Percentiles rank a stretch among this genome's conserved stretches.
phyloP scores from a whole-genome alignment of 2,797 vertebrate genomes.

The Serranus cabrilla region DNA sequence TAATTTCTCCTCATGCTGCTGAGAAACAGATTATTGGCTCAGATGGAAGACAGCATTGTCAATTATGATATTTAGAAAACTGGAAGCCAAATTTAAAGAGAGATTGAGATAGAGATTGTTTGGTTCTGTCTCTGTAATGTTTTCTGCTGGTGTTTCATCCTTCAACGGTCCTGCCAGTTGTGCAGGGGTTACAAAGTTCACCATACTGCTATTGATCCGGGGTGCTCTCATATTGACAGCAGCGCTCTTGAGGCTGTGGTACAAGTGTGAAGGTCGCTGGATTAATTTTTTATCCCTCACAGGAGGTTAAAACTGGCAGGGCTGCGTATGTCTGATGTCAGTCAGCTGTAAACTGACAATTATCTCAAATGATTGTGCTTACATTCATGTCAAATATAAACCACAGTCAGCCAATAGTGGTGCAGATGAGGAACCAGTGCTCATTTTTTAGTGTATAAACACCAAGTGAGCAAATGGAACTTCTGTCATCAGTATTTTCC shows the following conservation, averaged over 20 bases:
- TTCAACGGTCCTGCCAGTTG: slow-evolving; percentile 2
- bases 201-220: slow-evolving; percentile 62
- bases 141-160: not conserved
- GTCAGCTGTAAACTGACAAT: slow-evolving; percentile 63
- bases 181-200: slow-evolving; percentile 46
- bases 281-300: slow-evolving; percentile 47
- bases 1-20: slow-evolving; percentile 47
- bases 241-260: slow-evolving; percentile 47
- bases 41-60: slow-evolving; percentile 37
- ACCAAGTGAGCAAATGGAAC: slow-evolving; percentile 45
- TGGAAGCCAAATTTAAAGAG: slow-evolving; percentile 20
- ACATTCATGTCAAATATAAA: slow-evolving; percentile 59
- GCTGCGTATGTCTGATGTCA: slow-evolving; percentile 39
- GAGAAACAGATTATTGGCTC: slow-evolving; percentile 49
- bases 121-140: not conserved
- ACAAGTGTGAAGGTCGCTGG: slow-evolving; percentile 72
- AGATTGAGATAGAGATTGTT: not conserved
- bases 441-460: slow-evolving; percentile 55
- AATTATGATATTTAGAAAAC: slow-evolving; percentile 47
- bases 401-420: slow-evolving; percentile 39
- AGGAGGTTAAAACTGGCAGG: slow-evolving; percentile 48
- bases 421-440: slow-evolving; percentile 54
- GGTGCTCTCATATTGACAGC: slow-evolving; percentile 58
- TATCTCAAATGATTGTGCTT: slow-evolving; percentile 62
- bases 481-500: slow-evolving; percentile 30